Evolutionary conservation across 2,888 invertebrate species (phyloP).

Genomic region (Nipponacmea schrenckii): DNA sequence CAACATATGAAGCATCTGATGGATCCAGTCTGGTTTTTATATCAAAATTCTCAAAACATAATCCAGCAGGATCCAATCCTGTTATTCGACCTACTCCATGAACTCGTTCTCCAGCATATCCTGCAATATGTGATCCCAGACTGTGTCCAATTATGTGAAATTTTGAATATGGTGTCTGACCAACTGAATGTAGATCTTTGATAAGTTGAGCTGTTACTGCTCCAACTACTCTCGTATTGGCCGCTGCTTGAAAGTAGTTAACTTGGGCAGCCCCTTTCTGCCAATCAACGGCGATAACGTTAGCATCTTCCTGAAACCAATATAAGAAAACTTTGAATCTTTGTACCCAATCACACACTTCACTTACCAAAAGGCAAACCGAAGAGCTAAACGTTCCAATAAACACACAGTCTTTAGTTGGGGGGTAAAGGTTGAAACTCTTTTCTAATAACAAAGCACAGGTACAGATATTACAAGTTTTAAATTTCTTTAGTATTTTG

Average conservation of each 20-base stretch:
- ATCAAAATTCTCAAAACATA: constrained; percentile 88
- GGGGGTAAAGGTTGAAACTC: too few species aligned
- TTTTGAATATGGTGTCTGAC: constrained; percentile 2
- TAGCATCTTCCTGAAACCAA: constrained; percentile 16
- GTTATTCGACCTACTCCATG: not conserved
- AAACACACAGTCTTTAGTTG: too few species aligned
- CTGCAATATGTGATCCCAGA: constrained; percentile 4
- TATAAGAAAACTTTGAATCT: not conserved
- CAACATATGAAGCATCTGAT: constrained; percentile 84
- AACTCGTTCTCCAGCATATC: not conserved
- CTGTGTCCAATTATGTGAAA: constrained; percentile 10
- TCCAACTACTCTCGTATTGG: constrained; percentile 27
- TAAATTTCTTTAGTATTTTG: too few species aligned
- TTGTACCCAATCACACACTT: not conserved
- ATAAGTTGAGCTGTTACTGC: constrained; percentile 26
- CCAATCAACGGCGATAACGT: constrained; percentile 30
- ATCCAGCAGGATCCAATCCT: constrained; percentile 83
- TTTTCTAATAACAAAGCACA: too few species aligned
- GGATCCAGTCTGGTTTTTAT: constrained; percentile 83
- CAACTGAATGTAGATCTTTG: constrained; percentile 4
- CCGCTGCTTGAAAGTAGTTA: constrained; percentile 31
- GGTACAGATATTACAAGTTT: too few species aligned
- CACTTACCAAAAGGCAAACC: not conserved
- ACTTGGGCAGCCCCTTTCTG: constrained; percentile 19
- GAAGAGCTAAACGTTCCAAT: too few species aligned